Conservation (phyloP, 2,888 invertebrate genomes). For the Ichneumoninae sp. region DNA sequence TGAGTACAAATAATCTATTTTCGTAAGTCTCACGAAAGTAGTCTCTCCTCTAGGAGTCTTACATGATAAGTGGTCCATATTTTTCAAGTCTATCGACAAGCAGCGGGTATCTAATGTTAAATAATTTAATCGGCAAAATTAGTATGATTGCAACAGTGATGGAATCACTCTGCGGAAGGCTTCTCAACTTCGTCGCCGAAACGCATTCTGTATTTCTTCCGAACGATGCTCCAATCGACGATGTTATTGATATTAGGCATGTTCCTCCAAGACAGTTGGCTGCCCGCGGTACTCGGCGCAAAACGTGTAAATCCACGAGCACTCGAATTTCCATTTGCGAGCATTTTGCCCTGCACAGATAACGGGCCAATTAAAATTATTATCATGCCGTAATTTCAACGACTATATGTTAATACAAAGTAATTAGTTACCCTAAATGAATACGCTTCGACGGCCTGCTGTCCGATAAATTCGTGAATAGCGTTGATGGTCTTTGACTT, state of each 20-base stretch:
- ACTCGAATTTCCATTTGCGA: conserved; percentile 75
- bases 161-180: conserved; percentile 66
- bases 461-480: conserved; percentile 72
- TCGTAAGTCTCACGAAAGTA: conserved; percentile 24
- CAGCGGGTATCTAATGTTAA: conserved; percentile 23
- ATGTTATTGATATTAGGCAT: conserved; percentile 83
- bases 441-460: conserved; percentile 57
- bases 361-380: not conserved
- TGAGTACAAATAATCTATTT: conserved; percentile 45
- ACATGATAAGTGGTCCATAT: conserved; percentile 36
- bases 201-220: conserved; percentile 84
- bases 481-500: conserved; percentile 77
- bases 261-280: conserved; percentile 79
- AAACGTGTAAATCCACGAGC: conserved; percentile 74
- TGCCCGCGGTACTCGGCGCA: conserved; percentile 79
- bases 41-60: conserved; percentile 17
- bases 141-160: conserved; percentile 6
- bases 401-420: not conserved
- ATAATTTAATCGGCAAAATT: conserved; percentile 1
- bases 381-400: not conserved
- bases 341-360: conserved; percentile 78
- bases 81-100: conserved; percentile 4
- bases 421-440: conserved; percentile 65
- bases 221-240: conserved; percentile 85
- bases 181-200: conserved; percentile 82